Evolutionary conservation across 2,797 vertebrate species (phyloP).

Genomic region (Molothrus aeneus): DNA sequence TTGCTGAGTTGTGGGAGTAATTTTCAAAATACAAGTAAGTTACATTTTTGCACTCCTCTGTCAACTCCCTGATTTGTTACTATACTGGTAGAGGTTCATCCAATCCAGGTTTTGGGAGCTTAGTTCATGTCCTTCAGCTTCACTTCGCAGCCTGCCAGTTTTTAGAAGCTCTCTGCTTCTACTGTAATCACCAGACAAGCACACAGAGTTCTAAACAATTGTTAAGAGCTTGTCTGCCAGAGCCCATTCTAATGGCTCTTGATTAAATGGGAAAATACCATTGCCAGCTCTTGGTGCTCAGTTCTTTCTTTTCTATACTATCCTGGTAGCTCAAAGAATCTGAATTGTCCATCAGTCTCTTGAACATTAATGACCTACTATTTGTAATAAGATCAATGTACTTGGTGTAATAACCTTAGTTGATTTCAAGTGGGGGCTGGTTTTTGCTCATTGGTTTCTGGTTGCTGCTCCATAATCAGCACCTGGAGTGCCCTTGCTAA

Average conservation of each 20-base stretch:
- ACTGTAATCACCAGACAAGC: background rate
- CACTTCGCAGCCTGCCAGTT: background rate
- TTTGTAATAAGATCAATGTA: background rate
- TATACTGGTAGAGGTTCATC: background rate
- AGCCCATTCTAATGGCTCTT: background rate
- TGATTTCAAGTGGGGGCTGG: background rate
- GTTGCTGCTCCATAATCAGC: background rate
- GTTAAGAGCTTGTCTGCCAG: background rate
- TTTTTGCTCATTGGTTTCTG: background rate
- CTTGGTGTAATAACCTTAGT: background rate
- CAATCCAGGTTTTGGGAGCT: background rate
- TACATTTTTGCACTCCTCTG: background rate
- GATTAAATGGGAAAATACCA: background rate
- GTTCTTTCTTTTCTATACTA: background rate
- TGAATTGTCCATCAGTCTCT: background rate
- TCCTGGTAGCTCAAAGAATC: background rate
- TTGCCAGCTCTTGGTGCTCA: background rate
- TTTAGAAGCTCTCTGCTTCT: background rate
- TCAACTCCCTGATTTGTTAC: rapidly evolving
- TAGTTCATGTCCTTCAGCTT: background rate
- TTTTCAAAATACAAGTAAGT: background rate
- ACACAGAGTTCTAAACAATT: background rate
- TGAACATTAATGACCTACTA: background rate
- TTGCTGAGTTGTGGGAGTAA: background rate
- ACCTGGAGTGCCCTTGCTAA: background rate